Evolutionary conservation across 2,113 vertebrate genomes (phyloP), one percentile per base, ranked within the genome.

Genomic region (Cyrtonyx montezumae): DNA sequence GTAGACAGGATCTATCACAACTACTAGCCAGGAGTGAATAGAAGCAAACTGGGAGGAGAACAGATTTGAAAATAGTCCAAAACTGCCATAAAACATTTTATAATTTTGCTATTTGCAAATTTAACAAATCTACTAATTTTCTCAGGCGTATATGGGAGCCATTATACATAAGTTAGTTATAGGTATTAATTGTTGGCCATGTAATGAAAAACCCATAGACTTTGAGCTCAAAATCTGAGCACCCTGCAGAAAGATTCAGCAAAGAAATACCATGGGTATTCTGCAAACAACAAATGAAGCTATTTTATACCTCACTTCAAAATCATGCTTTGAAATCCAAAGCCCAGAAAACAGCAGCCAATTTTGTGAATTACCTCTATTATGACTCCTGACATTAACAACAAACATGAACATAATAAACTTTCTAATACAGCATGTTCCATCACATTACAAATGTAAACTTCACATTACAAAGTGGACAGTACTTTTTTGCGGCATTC

Each of bases 271-370:
- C 16, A 26, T 46, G 69, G 14, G 6, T 42, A 34, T 81, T 92
- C 70, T 95, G 80, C 76, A 53, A 93, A 73, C 5, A 91, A 20
- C 26, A 91, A 92, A 95, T 22, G 14, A 79, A 78, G 19, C 4
- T 89, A 56, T 1, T 92, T 69, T 73, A 61, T 37, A 53, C 37
- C 23, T 76, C 23, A 19, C 73, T 90, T 83, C 45, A 45, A 66
- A 66, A n/a, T 21, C 13, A 30, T 11, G 9, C 19, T 80, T 88
- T 86, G n/a, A 71, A 83, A 94, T 45, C 8, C 82, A 83, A 85
- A 88, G 32, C 6, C 6, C 55, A 59, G 37, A 62, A 86, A 91
- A 25, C 55, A 76, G 59, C 43, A 68, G 87, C 14, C 1, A 11
- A 68, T 86, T 93, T 78, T 90, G 28, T 74, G 46, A 91, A 55